These are phyloP conservation scores for Dendronephthya gigantea DNA, from an alignment of 64 coral and sea anemone species.

Conservation along the genomic window DNA sequence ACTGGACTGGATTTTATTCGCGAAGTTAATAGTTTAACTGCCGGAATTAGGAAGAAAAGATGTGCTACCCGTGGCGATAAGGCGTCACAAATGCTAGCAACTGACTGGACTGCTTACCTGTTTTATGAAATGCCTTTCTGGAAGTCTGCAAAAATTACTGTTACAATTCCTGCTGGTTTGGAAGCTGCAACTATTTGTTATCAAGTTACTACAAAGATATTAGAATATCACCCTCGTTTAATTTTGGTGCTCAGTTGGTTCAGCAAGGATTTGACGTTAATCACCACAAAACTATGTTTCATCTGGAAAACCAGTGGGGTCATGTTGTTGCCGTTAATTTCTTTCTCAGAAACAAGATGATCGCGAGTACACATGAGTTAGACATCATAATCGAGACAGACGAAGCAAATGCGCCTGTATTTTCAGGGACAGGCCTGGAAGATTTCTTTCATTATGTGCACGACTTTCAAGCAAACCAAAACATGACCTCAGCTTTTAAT, in stretches of 20 bases:
- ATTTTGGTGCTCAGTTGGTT: background rate
- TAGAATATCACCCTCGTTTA: too few relatives aligned
- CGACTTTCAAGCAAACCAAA: conserved; percentile 2
- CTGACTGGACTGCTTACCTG: too few relatives aligned
- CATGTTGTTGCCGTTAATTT: conserved; percentile 7
- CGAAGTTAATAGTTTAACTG: background rate
- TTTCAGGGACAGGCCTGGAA: background rate
- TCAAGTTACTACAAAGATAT: too few relatives aligned
- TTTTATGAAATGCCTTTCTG: too few relatives aligned
- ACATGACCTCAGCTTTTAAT: background rate
- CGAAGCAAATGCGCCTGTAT: background rate
- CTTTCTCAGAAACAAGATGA: background rate
- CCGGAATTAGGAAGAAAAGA: too few relatives aligned
- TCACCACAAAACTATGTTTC: background rate
- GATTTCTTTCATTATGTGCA: conserved; percentile 8
- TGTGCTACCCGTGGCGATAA: too few relatives aligned
- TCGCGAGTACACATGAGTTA: background rate
- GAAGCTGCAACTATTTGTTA: too few relatives aligned
- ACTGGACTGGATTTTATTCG: background rate
- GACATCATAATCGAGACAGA: conserved; percentile 1
- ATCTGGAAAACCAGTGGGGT: conserved; percentile 4
- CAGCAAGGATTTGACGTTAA: background rate
- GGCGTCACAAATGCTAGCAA: too few relatives aligned
- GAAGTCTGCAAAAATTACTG: too few relatives aligned
- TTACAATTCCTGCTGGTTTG: too few relatives aligned